Base-by-base conservation (phyloP, 2,113 vertebrate species). In the Gorsachius goisagi region DNA sequence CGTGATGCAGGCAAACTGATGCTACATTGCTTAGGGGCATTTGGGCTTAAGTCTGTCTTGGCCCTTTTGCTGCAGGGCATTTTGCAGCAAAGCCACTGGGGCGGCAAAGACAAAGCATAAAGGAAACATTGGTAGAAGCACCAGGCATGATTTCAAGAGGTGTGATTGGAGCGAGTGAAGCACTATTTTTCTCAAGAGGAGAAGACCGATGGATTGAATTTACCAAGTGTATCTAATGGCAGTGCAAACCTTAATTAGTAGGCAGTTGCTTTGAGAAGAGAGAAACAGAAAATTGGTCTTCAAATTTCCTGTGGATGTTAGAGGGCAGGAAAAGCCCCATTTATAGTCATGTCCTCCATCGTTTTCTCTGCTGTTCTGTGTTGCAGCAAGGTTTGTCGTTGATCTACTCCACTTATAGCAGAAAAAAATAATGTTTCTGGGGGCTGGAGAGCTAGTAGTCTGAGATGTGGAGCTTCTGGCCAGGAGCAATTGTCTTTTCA, bases 11-110 rank as follows among this genome's bases (percentile, higher is more conserved):
- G 37, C 47, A 74, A 68, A 64, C 11, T 22, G 37, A 9, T 67
- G 23, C 32, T 78, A 1, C 1, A 0, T 52, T 35, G 26, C 5
- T 0, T 35, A 50, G 33, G 15, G 37, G 2, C 13, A 11, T 55
- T 85, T 56, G 21, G n/a, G 9, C 37, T 19, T 58, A 67, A 20
- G n/a, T 56, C 41, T 73, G 2, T 68, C 55, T 89, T 89, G 13
- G 4, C 13, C 3, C 2, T 62, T 93, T 64, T 89, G 53, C 62
- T 94, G 50, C 39, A 64, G 49, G 15, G 21, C 9, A 68, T 44
- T 44, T 44, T 44, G 62, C 44, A 64, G 66, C 55, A n/a, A 23
- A 87, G 16, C 28, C 33, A 55, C 35, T 30, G 56, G 11, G 28
- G 32, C 11, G 35, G 56, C 39, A 73, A 60, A 60, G 23, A 17